Evolutionary conservation across 2,797 vertebrate genomes (phyloP), one percentile per base, ranked within the genome.

Genomic region (Yasuhikotakia modesta): DNA sequence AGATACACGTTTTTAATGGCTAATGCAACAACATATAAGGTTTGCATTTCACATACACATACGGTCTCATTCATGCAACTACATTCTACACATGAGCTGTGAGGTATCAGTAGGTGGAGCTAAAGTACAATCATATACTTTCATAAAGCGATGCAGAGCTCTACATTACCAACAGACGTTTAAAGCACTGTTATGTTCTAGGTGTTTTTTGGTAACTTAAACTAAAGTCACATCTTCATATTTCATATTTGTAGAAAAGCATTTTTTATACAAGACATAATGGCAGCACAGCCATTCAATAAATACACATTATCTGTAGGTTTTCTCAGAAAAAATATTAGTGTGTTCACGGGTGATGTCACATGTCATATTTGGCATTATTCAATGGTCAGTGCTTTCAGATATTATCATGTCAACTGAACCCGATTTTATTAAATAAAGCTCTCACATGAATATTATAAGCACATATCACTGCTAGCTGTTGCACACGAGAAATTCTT

Each of bases 81-180:
- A 21, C 11, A 14, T 53, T 43, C 24, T 32, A 52, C 43, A 61
- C 66, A 35, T 60, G 53, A 68, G 69, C 6, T 48, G 78, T 61
- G 35, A 73, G 45, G 82, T 30, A 87, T 90, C 91, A 91, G 85
- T 91, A 92, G 91, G 88, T 89, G 91, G 91, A 85, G 91, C 92
- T 91, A 89, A 85, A 90, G 79, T 67, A 83, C 83, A 87, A 72
- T 82, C 81, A 83, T 90, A 81, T 82, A 76, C 87, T 83, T 73
- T 50, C 22, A 46, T 52, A 70, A 7, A 16, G 46, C 61, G 66
- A 30, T 61, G 6, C 30, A 32, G 35, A 57, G 69, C 13, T 11
- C n/a, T 50, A 13, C 24, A 43, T n/a, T 13, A 68, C 52, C 78
- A 43, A 80, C 55, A 35, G 39, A 73, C 27, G 11, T 72, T 58